These are phyloP conservation scores for Phalera bucephala DNA, from an alignment of 2,888 invertebrate genomes.

Conservation along the genomic window DNA sequence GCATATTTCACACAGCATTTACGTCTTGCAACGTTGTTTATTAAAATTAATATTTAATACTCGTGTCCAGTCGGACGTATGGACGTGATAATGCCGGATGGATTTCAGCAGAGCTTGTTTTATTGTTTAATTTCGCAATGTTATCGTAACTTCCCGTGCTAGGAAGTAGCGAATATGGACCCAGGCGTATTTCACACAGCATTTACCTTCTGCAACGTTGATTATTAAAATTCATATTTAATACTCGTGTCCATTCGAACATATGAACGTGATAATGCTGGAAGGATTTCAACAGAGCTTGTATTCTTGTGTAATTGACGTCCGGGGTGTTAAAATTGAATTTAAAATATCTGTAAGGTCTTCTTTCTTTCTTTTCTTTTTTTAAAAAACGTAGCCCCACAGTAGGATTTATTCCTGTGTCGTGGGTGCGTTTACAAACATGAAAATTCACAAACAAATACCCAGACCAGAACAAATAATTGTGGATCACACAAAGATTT, in stretches of 20 bases:
- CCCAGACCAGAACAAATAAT: too few species aligned
- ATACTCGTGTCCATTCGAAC: conserved; percentile 59
- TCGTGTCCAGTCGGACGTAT: conserved; percentile 53
- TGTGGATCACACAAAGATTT: too few species aligned
- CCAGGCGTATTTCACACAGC: conserved; percentile 51
- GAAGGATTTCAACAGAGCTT: conserved; percentile 31
- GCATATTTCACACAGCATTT: conserved; percentile 52
- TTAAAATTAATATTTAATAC: conserved; percentile 72
- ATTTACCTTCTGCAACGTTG: conserved; percentile 49
- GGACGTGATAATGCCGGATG: conserved; percentile 39
- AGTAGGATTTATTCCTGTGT: too few species aligned
- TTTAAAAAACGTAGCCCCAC: too few species aligned
- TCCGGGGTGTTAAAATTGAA: background rate
- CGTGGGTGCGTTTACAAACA: too few species aligned
- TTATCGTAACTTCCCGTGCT: too few species aligned
- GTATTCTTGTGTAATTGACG: conserved; percentile 11
- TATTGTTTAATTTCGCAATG: conserved; percentile 5
- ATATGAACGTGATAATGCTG: conserved; percentile 40
- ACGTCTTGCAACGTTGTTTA: conserved; percentile 53
- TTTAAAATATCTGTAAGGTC: too few species aligned
- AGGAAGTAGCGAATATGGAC: too few species aligned
- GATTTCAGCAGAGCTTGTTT: conserved; percentile 27
- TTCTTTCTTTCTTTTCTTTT: too few species aligned
- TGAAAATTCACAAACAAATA: too few species aligned
- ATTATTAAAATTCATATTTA: conserved; percentile 72